A percentile compares a stretch with the other conserved stretches of the same genome.
Conservation (phyloP, 1,140 invertebrate genomes). For the Mamestra configurata region DNA sequence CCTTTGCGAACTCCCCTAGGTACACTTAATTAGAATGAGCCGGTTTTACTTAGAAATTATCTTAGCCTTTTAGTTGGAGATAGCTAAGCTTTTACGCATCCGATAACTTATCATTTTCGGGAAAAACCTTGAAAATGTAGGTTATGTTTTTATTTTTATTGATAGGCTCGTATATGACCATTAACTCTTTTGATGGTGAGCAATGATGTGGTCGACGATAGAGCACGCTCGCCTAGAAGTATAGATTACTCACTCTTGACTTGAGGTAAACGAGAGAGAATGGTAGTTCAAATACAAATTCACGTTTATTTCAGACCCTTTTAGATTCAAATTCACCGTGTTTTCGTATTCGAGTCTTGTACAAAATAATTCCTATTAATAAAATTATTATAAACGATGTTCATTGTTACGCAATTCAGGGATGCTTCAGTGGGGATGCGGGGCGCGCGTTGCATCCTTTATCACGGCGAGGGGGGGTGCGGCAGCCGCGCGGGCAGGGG, state of each 20-base stretch:
- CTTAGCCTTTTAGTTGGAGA: slow-evolving; percentile 24
- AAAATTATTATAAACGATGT: slow-evolving; percentile 65
- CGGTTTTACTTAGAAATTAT: slow-evolving; percentile 41
- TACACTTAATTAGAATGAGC: slow-evolving; percentile 43
- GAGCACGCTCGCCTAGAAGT: too few relatives aligned
- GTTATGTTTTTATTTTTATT: not conserved
- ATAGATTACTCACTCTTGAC: too few relatives aligned
- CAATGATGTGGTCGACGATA: too few relatives aligned
- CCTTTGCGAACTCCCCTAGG: slow-evolving; percentile 29
- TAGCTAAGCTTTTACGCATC: not conserved
- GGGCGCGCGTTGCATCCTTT: slow-evolving; percentile 81
- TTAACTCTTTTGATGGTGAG: too few relatives aligned
- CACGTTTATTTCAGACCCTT: not conserved
- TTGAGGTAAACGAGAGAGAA: too few relatives aligned
- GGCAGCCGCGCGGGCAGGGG: slow-evolving; percentile 57
- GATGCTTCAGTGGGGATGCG: slow-evolving; percentile 59
- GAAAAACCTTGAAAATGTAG: not conserved
- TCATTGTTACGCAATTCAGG: slow-evolving; percentile 79
- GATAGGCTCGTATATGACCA: too few relatives aligned
- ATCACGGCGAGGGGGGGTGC: slow-evolving; percentile 68
- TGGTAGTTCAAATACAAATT: not conserved
- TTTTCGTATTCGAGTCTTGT: slow-evolving; percentile 46
- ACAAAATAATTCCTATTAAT: slow-evolving; percentile 54
- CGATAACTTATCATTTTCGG: not conserved
- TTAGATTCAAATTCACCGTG: not conserved